phyloP scores from a whole-genome alignment of 2,113 vertebrate genomes.

The Oreochromis spilurus region DNA sequence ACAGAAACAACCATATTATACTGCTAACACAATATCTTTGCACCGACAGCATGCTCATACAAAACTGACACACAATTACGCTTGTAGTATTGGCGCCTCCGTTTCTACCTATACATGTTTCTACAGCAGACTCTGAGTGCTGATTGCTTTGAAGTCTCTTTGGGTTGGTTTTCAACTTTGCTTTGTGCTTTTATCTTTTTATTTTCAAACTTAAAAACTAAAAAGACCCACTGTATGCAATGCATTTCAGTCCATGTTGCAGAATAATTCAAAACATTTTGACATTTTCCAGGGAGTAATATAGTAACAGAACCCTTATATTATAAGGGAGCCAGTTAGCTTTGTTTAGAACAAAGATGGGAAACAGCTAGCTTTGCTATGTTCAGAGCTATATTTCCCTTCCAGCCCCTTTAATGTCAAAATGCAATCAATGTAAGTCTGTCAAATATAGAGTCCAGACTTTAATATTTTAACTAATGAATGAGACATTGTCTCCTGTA shows the following conservation, averaged over 20 bases:
- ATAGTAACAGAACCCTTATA: background rate
- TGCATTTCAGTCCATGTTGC: background rate
- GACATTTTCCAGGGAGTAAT: background rate
- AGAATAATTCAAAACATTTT: background rate
- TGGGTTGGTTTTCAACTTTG: background rate
- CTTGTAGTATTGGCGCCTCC: background rate
- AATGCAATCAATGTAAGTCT: background rate
- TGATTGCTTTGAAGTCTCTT: background rate
- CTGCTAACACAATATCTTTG: background rate
- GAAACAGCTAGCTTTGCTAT: background rate
- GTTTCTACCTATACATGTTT: background rate
- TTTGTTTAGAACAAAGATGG: background rate
- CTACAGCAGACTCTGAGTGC: background rate
- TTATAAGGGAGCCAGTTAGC: background rate
- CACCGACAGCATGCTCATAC: background rate
- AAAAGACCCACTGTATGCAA: background rate
- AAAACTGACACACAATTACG: background rate
- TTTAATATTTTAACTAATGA: background rate
- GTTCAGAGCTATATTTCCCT: background rate
- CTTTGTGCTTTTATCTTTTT: background rate
- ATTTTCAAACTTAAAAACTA: background rate
- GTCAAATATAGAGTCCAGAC: background rate
- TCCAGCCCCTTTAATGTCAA: background rate
- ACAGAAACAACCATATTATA: background rate
- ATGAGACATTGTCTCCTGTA: background rate